Base-by-base conservation (phyloP, 2,113 vertebrate genomes). In the Nannobrachium achirus region DNA sequence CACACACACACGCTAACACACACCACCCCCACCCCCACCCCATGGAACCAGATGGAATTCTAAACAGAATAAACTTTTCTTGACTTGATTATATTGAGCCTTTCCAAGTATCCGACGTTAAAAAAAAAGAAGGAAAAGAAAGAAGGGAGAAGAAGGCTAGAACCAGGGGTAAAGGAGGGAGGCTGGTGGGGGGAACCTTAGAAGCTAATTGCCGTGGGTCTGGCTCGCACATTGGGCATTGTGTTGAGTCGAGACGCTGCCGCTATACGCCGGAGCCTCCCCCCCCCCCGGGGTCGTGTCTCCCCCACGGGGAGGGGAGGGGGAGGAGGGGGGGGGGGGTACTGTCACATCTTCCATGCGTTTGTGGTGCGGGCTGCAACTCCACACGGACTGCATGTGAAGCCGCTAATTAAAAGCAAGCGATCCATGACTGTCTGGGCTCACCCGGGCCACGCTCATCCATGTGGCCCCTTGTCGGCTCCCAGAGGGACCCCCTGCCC, bases 11-110 rank as follows among this genome's bases (percentile, higher is more conserved):
- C 75, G 72, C 85, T 89, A 86, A 91, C 91, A 92, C 89, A 91
- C 77, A 84, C 87, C 84, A 81, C 81, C 62, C 42, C 44, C 44
- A 33, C 25, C 25, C 25, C 25, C 25, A 33, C 25, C 57, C 10
- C 56, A 83, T 89, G 88, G 87, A 90, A 90, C 84, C 88, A 88
- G 86, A 91, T 89, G 83, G 87, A 90, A 92, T 89, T 90, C 87
- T 88, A 89, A 86, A 89, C 82, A 89, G 89, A 89, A 89, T 91
- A 89, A 91, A 91, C 86, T 90, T 91, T 88, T 89, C 85, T 89
- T 92, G 82, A 90, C 89, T 91, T 91, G 91, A 92, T 93, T 92
- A 92, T 89, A 87, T 87, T 87, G 84, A 92, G 86, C 86, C 85
- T 81, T 93, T 91, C 89, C 88, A 89, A 92, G 83, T n/a, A 78